Percentiles rank a stretch among this genome's conserved stretches.
Conservation (phyloP, 2,113 vertebrate genomes). For the Campylomormyrus tamandua region DNA sequence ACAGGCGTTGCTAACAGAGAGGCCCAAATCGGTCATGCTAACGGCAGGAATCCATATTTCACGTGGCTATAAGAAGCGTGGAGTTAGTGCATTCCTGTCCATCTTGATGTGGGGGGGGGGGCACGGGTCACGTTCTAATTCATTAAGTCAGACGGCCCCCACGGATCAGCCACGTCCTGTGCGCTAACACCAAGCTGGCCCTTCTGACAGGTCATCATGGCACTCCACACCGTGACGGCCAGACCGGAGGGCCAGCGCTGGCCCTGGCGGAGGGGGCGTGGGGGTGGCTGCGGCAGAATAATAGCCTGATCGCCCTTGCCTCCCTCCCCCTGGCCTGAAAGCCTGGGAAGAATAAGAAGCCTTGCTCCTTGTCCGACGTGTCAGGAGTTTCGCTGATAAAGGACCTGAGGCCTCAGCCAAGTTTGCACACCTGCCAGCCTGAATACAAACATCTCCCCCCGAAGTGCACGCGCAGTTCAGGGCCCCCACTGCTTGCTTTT, state of each 20-base stretch:
- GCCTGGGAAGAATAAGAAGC: not conserved
- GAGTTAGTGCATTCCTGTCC: conserved; percentile 16
- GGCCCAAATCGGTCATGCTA: not conserved
- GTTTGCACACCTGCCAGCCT: not conserved
- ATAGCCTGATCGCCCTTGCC: not conserved
- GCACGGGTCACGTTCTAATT: conserved; percentile 38
- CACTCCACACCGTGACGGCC: conserved; percentile 49
- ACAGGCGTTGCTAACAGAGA: not conserved
- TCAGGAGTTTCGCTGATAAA: not conserved
- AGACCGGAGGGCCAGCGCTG: conserved; percentile 1
- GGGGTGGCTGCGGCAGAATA: not conserved
- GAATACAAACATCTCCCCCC: not conserved
- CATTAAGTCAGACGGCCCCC: conserved; percentile 50
- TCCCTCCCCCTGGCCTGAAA: not conserved
- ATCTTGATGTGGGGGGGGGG: conserved; percentile 43
- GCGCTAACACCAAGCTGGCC: conserved; percentile 41
- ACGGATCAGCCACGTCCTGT: conserved; percentile 49
- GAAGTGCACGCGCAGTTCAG: not conserved
- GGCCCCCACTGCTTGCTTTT: not conserved
- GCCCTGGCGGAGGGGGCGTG: not conserved
- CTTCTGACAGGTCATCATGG: conserved; percentile 67
- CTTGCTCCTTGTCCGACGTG: not conserved
- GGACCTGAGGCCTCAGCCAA: not conserved
- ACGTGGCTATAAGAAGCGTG: not conserved
- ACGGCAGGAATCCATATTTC: too few species aligned